Conservation (phyloP, 1,140 invertebrate species). For the Drosophila littoralis region DNA sequence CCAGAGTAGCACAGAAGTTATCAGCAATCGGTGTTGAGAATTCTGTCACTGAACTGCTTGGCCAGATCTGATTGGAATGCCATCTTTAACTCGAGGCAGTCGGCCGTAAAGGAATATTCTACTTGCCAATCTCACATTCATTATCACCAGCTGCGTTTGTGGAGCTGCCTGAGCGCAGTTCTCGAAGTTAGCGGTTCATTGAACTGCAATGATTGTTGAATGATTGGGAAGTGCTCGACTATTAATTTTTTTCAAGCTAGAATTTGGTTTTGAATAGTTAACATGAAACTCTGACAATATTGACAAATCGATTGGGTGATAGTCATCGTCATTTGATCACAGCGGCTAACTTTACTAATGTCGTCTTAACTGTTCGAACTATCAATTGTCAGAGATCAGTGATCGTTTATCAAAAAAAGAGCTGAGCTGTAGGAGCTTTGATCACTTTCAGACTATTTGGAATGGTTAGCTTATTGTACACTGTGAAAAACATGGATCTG, state of each 20-base stretch:
- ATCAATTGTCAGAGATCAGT: conserved; percentile 33
- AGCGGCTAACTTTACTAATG: conserved; percentile 28
- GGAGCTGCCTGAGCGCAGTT: conserved; percentile 22
- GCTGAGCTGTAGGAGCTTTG: conserved; percentile 3
- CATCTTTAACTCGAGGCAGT: conserved; percentile 49
- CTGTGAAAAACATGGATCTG: conserved; percentile 8
- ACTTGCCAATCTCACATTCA: conserved; percentile 18
- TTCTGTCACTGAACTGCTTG: conserved; percentile 68
- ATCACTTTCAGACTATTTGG: conserved; percentile 23
- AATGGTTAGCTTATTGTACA: conserved; percentile 7
- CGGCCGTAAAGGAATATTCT: conserved; percentile 46
- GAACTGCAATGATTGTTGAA: conserved; percentile 48
- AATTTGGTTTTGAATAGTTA: conserved; percentile 36
- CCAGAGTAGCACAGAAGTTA: conserved; percentile 67
- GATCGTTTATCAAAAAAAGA: conserved; percentile 31
- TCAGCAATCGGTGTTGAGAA: conserved; percentile 57
- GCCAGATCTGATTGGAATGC: conserved; percentile 46
- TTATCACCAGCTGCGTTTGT: conserved; percentile 15
- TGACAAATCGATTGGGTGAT: conserved; percentile 34
- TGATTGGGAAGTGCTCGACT: conserved; percentile 48
- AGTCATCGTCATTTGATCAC: conserved; percentile 31
- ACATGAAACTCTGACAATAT: conserved; percentile 6
- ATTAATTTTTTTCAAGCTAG: conserved; percentile 44
- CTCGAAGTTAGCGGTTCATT: conserved; percentile 48
- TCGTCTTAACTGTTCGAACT: conserved; percentile 32